Evolutionary conservation across 35 echinoderm and acorn worm genomes (phyloP).

Genomic region (Chiridota heheva): DNA sequence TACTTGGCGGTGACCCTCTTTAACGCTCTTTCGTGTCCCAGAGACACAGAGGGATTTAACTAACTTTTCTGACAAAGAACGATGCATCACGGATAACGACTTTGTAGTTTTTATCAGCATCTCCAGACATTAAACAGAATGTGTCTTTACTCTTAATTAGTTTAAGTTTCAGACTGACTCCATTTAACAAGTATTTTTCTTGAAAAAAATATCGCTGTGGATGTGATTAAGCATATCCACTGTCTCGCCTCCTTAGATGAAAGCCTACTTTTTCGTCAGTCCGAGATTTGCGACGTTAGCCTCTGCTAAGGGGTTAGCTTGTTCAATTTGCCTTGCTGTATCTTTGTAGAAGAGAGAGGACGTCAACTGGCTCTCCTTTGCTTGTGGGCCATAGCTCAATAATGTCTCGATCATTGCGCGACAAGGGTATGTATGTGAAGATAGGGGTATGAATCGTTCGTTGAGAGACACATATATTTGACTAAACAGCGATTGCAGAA

Average conservation of each 20-base stretch:
- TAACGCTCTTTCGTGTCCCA: slow-evolving; percentile 39
- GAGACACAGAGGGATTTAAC: slow-evolving; percentile 21
- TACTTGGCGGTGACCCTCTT: slow-evolving; percentile 61
- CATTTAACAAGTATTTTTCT: slow-evolving; percentile 19
- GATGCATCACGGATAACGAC: slow-evolving; percentile 44
- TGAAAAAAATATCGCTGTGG: slow-evolving; percentile 75
- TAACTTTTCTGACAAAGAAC: slow-evolving; percentile 48
- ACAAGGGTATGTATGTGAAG: slow-evolving; percentile 43
- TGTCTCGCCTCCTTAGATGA: slow-evolving; percentile 19
- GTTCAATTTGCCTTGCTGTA: slow-evolving; percentile 45
- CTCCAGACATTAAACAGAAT: slow-evolving; percentile 57
- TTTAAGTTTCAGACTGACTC: slow-evolving; percentile 55
- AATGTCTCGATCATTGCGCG: slow-evolving; percentile 58
- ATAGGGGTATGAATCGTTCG: slow-evolving; percentile 22
- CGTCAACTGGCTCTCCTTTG: slow-evolving; percentile 45
- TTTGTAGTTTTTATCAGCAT: slow-evolving; percentile 37
- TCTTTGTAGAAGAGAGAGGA: slow-evolving; percentile 59
- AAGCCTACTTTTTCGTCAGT: background rate
- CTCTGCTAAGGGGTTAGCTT: slow-evolving; percentile 8
- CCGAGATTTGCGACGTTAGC: slow-evolving; percentile 25
- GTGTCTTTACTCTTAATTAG: slow-evolving; percentile 55
- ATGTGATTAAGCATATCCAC: slow-evolving; percentile 58
- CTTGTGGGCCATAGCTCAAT: slow-evolving; percentile 45
- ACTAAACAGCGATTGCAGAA: slow-evolving; percentile 55
- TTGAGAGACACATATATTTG: slow-evolving; percentile 60